Evolutionary conservation across 2,797 vertebrate genomes (phyloP).

Genomic region (Hafferia zeledoni): DNA sequence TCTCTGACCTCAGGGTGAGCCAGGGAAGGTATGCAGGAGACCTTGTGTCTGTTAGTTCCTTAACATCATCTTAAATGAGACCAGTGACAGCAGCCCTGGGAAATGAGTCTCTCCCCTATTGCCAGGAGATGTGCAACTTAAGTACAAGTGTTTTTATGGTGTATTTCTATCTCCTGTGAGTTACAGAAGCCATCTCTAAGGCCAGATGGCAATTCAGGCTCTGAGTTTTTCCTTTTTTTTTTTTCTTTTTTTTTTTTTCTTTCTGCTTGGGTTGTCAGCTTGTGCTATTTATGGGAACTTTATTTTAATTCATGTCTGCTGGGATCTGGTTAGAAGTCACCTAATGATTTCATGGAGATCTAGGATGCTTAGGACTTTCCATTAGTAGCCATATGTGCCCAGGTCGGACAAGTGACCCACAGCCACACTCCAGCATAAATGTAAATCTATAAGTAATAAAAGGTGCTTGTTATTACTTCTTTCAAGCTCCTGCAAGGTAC

Average conservation of each 20-base stretch:
- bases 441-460: background rate
- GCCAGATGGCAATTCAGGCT: too few species aligned
- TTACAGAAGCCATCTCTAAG: background rate
- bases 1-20: background rate
- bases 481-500: background rate
- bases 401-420: background rate
- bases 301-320: background rate
- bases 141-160: background rate
- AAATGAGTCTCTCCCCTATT: background rate
- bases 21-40: background rate
- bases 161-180: background rate
- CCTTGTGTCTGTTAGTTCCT: background rate
- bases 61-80: background rate
- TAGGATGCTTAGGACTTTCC: background rate
- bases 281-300: background rate
- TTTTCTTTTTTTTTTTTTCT: accelerated
- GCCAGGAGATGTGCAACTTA: background rate
- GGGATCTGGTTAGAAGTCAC: background rate
- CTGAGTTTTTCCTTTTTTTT: too few species aligned
- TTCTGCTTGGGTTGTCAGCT: background rate
- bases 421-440: background rate
- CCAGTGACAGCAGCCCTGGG: background rate
- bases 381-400: background rate
- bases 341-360: background rate
- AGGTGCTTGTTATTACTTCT: background rate